phyloP scores from a whole-genome alignment of 64 coral and sea anemone species.

The Montipora cactus region DNA sequence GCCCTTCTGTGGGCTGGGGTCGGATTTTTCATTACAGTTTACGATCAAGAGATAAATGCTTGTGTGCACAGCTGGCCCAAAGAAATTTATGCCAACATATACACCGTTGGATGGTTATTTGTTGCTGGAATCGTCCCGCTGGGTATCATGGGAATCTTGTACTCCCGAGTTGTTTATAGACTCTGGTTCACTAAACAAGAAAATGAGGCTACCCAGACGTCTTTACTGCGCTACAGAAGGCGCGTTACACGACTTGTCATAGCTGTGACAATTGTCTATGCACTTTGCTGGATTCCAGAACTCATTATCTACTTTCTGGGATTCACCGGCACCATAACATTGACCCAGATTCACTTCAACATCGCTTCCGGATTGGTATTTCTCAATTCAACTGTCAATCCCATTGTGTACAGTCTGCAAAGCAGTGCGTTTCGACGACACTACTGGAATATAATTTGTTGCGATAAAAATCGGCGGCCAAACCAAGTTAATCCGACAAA shows the following conservation, averaged over 20 bases:
- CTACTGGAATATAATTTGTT: background rate
- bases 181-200: background rate
- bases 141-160: constrained; percentile 1
- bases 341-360: background rate
- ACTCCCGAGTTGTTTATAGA: background rate
- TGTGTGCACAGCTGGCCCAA: constrained; percentile 11
- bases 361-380: background rate
- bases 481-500: background rate
- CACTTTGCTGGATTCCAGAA: constrained; percentile 26
- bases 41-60: background rate
- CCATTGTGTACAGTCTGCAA: constrained; percentile 1
- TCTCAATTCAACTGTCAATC: constrained; percentile 1
- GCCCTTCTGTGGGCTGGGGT: background rate
- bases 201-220: constrained; percentile 8
- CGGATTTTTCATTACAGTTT: constrained; percentile 18
- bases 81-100: background rate
- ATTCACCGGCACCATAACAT: background rate
- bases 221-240: constrained; percentile 7
- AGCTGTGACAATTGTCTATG: constrained; percentile 2
- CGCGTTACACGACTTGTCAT: constrained; percentile 18
- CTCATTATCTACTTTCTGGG: constrained; percentile 13
- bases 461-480: background rate
- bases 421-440: constrained; percentile 1
- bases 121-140: background rate
- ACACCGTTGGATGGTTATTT: constrained; percentile 20